A percentile compares a stretch with the other conserved stretches of the same genome.
Conservation (phyloP, 1,140 invertebrate species). For the Oscheius sp. region DNA sequence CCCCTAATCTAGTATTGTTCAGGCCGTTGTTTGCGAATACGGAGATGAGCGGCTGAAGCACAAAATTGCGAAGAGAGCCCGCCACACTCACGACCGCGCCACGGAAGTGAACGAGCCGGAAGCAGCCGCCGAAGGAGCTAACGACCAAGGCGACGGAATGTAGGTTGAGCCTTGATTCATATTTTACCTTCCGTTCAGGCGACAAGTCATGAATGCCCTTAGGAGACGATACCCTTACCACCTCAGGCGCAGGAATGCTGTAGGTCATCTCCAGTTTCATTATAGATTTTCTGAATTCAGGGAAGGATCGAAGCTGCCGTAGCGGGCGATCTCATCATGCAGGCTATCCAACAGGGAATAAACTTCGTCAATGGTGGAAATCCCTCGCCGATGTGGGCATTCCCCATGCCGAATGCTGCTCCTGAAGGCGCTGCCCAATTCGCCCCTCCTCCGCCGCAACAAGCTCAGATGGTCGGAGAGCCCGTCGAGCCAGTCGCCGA, state of each 20-base stretch:
- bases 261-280: not conserved
- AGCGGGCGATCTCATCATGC: not conserved
- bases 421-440: not conserved
- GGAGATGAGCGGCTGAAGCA: conserved; percentile 35
- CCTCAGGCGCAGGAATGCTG: not conserved
- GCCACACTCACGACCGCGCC: not conserved
- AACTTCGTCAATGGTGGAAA: not conserved
- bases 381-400: not conserved
- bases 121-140: not conserved
- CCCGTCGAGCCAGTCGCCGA: not conserved
- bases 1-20: not conserved
- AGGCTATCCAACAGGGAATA: not conserved
- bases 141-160: not conserved
- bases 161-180: too few species aligned
- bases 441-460: not conserved
- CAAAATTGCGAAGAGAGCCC: conserved; percentile 4
- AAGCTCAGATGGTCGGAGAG: not conserved
- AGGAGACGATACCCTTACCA: not conserved
- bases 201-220: not conserved
- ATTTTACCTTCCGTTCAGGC: too few species aligned
- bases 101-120: not conserved
- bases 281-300: not conserved
- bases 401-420: not conserved
- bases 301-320: not conserved
- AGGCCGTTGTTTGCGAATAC: conserved; percentile 37